Conservation (phyloP, 92 coral and sea anemone genomes). For the Palythoa grandis region DNA sequence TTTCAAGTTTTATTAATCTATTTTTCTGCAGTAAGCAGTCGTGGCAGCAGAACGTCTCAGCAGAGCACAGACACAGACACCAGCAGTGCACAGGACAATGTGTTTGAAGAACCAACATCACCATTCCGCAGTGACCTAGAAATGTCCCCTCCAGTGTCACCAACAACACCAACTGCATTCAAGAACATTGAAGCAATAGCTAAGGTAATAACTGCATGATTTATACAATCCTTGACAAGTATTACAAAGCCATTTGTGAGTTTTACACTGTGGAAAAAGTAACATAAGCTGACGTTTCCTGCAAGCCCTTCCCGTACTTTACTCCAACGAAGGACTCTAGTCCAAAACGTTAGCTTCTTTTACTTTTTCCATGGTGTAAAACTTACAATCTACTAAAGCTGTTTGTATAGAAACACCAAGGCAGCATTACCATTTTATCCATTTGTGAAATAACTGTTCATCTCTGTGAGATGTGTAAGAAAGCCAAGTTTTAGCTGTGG, state of each 20-base stretch:
- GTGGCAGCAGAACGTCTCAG: slow-evolving; percentile 69
- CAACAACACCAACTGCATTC: slow-evolving; percentile 51
- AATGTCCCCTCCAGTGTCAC: slow-evolving; percentile 84
- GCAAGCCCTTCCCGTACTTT: no score
- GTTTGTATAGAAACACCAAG: no score
- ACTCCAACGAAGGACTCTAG: no score
- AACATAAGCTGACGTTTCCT: no score
- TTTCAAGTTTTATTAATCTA: not conserved
- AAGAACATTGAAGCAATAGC: slow-evolving; percentile 75
- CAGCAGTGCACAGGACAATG: slow-evolving; percentile 73
- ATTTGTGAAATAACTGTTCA: no score
- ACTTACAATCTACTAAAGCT: no score
- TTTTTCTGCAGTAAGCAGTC: slow-evolving; percentile 23
- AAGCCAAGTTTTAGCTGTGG: not conserved
- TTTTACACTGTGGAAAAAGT: no score
- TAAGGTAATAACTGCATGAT: slow-evolving; percentile 47
- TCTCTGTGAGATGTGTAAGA: not conserved
- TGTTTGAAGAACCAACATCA: slow-evolving; percentile 78
- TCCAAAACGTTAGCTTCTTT: no score
- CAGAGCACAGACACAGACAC: slow-evolving; percentile 74
- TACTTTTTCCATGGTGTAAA: no score
- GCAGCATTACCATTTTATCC: no score
- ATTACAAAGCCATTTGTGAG: no score
- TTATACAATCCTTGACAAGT: not conserved
- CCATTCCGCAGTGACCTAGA: slow-evolving; percentile 87